phyloP scores from a whole-genome alignment of 1,140 invertebrate genomes.

The Drosophila malerkotliana region DNA sequence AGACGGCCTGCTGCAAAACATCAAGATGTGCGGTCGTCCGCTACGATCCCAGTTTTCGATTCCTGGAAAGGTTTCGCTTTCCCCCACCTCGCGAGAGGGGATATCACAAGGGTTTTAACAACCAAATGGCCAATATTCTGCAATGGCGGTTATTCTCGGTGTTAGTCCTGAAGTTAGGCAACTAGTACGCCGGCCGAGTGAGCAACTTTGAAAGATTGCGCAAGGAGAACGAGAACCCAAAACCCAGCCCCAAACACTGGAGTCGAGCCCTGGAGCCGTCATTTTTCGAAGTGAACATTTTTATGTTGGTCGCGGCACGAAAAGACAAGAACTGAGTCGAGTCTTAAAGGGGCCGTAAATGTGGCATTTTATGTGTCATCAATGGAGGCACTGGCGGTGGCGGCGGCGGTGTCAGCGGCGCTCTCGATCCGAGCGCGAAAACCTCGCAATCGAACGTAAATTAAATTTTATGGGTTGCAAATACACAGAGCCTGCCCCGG shows the following conservation, averaged over 20 bases:
- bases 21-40: slow-evolving; percentile 30
- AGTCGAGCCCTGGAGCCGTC: slow-evolving; percentile 3
- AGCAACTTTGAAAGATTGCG: slow-evolving; percentile 9
- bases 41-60: slow-evolving; percentile 30
- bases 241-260: neutral
- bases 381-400: slow-evolving; percentile 25
- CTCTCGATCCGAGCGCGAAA: slow-evolving; percentile 48
- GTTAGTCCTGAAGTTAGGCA: slow-evolving; percentile 21
- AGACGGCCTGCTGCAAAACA: slow-evolving; percentile 6
- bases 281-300: slow-evolving; percentile 42
- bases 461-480: slow-evolving; percentile 72
- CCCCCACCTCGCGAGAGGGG: neutral
- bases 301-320: slow-evolving; percentile 31
- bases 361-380: slow-evolving; percentile 78
- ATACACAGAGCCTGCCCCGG: slow-evolving; percentile 19
- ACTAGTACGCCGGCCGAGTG: slow-evolving; percentile 17
- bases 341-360: slow-evolving; percentile 70
- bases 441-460: slow-evolving; percentile 78
- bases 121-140: slow-evolving; percentile 27
- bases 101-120: neutral
- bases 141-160: slow-evolving; percentile 40
- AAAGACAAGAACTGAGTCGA: slow-evolving; percentile 39
- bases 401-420: slow-evolving; percentile 16
- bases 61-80: slow-evolving; percentile 40
- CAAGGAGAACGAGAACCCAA: neutral